Conservation (phyloP, 2,888 invertebrate genomes). For the Melinopterus prodromus region DNA sequence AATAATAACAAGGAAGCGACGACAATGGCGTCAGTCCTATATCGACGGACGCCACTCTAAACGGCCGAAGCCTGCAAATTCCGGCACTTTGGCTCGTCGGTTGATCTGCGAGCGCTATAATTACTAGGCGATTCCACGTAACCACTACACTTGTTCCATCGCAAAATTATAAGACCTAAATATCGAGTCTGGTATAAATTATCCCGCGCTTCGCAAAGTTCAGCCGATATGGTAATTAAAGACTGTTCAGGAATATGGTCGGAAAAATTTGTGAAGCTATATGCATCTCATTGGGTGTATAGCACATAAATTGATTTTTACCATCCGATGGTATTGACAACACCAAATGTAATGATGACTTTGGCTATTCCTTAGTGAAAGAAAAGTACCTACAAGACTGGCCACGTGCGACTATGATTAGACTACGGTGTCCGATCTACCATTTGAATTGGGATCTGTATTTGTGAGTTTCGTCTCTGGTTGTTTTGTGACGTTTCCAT, state of each 20-base stretch:
- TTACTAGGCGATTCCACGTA: not conserved
- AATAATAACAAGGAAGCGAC: slow-evolving; percentile 4
- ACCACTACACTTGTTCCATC: not conserved
- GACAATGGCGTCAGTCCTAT: not conserved
- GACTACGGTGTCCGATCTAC: too few relatives aligned
- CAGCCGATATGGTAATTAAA: not conserved
- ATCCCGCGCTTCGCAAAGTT: not conserved
- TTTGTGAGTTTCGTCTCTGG: too few relatives aligned
- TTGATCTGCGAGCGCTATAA: not conserved
- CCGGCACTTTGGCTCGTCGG: not conserved
- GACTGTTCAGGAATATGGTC: not conserved
- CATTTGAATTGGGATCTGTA: too few relatives aligned
- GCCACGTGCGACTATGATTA: too few relatives aligned
- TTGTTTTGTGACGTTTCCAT: too few relatives aligned
- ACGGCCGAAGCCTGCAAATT: not conserved
- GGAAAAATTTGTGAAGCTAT: not conserved
- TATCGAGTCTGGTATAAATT: not conserved
- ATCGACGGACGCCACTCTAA: not conserved
- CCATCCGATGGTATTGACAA: not conserved
- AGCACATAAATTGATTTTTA: not conserved
- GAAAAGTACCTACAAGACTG: too few relatives aligned
- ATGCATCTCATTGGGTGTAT: not conserved
- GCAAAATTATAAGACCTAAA: not conserved
- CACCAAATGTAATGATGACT: too few relatives aligned
- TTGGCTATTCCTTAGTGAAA: too few relatives aligned